Base-by-base conservation (phyloP, 1,140 invertebrate genomes). In the Tetragnatha versicolor region DNA sequence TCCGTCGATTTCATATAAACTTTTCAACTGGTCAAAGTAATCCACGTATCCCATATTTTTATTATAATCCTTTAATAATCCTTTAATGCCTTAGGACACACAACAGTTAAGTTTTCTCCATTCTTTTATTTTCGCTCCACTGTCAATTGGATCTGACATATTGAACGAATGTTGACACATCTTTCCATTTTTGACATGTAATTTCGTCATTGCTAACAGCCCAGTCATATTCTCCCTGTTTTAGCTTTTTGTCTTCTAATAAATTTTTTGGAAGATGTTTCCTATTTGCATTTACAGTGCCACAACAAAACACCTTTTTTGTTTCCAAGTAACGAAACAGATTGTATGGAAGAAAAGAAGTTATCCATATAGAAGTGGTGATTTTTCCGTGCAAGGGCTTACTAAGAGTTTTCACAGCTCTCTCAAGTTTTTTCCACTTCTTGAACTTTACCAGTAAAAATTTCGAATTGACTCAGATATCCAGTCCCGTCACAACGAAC, bases 21-120 rank as follows among this genome's bases (percentile, higher is more conserved):
- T 63, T 63, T 63, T 63, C 33, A 37, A 22, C 7, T 63, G 35
- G 33, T 63, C 60, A 63, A 63, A 63, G 17, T 39, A 31, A 22
- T 63, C 33, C 33, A 63, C 10, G 25, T 37, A 63, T 20, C 33
- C 60, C 35, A 7, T 39, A 63, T 63, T 63, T 63, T 63, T 63
- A 6, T n/a, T 63, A n/a, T 39, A 63, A 45, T 45, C 42, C 3
- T 45, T 45, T 45, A 45, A n/a, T n/a, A n/a, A 20, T 25, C 12
- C 27, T 25, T 7, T 6, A 22, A 10, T 20, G 20, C 5, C 5
- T 20, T 5, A 6, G 20, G 20, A 2, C 20, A 53, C 6, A 6
- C 20, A 10, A 53, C n/a, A 7, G 9, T 20, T 22, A 10, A 25
- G 22, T n/a, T 22, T 53, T 5, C 6, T 5, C 49, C 20, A 20